phyloP scores from a whole-genome alignment of 2,797 vertebrate genomes.

The Smutsia gigantea region DNA sequence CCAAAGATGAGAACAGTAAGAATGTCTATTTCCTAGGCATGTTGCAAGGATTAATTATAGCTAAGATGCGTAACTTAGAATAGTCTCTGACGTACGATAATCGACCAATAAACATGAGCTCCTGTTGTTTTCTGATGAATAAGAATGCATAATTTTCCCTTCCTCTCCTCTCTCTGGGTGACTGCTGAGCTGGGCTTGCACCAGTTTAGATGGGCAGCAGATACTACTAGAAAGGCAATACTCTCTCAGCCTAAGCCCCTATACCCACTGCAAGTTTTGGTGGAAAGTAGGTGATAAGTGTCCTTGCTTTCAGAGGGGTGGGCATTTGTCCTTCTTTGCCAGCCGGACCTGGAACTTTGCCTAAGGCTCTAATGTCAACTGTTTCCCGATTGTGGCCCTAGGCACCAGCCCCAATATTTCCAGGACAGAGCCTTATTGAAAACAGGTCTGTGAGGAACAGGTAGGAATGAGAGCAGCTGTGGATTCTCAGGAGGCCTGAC shows the following conservation, averaged over 20 bases:
- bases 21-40: background rate
- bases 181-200: background rate
- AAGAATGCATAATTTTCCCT: background rate
- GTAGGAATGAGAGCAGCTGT: background rate
- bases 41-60: background rate
- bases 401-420: background rate
- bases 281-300: background rate
- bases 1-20: background rate
- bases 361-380: conserved; percentile 47
- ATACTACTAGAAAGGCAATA: background rate
- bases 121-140: conserved; percentile 22
- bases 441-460: background rate
- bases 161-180: background rate
- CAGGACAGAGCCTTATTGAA: background rate
- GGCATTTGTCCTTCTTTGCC: conserved; percentile 61
- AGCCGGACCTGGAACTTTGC: conserved; percentile 71
- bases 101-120: background rate
- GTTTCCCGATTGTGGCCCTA: conserved; percentile 76
- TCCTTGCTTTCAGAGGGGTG: background rate
- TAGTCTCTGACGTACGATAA: background rate
- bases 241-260: background rate
- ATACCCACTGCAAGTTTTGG: background rate
- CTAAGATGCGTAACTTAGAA: background rate
- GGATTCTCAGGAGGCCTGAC: background rate
- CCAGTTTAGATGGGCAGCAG: background rate